These are phyloP conservation scores for Eristalis arbustorum DNA, from an alignment of 2,888 invertebrate species.

Conservation along the genomic window DNA sequence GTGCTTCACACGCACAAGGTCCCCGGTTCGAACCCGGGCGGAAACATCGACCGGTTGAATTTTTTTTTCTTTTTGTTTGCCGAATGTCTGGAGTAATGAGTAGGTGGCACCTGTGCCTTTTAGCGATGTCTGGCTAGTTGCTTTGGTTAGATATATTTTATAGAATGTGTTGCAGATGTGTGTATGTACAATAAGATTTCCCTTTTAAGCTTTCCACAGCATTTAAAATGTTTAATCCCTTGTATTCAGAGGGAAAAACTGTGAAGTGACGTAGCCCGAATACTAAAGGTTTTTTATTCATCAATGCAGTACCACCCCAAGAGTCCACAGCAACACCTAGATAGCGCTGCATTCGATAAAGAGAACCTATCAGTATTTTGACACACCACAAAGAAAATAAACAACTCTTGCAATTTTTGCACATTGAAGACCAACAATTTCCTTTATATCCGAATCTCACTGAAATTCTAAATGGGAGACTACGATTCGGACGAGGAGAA, in stretches of 20 bases:
- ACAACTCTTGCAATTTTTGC: neutral
- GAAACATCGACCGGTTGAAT: slow-evolving; percentile 62
- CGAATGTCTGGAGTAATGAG: no score
- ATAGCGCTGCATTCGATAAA: neutral
- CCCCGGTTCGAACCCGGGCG: slow-evolving; percentile 77
- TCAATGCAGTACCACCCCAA: neutral
- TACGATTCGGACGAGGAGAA: slow-evolving; percentile 79
- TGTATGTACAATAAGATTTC: no score
- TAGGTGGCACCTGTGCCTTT: no score
- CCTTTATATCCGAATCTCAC: neutral
- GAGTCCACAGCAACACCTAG: neutral
- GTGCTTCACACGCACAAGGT: slow-evolving; percentile 78
- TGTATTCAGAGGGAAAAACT: no score
- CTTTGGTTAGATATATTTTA: no score
- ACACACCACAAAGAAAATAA: neutral
- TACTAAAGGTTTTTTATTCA: neutral
- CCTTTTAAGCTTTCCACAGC: no score
- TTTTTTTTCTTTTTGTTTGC: slow-evolving; percentile 3
- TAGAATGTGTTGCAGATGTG: no score
- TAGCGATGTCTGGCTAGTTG: no score
- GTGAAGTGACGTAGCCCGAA: no score
- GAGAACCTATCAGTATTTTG: neutral
- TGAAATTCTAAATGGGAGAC: slow-evolving; percentile 73
- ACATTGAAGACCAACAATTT: neutral
- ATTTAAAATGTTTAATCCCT: no score